Conservation (phyloP, 2,888 invertebrate species). For the Micoletzkya japonica region DNA sequence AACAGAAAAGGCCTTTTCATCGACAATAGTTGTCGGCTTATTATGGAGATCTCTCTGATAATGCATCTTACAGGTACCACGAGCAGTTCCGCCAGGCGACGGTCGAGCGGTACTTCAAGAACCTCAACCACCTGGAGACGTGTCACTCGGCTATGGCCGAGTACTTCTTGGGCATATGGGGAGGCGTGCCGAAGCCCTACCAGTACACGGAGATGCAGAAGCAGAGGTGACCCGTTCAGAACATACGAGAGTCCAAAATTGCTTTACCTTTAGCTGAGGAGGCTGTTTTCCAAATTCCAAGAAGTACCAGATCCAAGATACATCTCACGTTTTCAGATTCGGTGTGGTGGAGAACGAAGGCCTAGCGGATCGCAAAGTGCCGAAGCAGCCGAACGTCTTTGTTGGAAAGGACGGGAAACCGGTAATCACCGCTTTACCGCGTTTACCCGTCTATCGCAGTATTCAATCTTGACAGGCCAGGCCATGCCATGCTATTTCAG, state of each 20-base stretch:
- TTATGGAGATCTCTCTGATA: neutral
- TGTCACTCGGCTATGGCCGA: conserved; percentile 97
- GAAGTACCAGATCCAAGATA: no score
- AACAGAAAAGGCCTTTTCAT: no score
- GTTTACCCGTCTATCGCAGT: no score
- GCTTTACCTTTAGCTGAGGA: no score
- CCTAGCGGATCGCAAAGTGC: conserved; percentile 79
- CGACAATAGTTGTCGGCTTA: neutral
- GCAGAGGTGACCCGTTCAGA: conserved; percentile 70
- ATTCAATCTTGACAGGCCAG: neutral
- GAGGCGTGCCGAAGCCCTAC: conserved; percentile 84
- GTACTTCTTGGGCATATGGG: conserved; percentile 95
- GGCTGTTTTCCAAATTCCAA: no score
- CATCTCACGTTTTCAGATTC: conserved; percentile 58
- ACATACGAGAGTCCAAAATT: neutral
- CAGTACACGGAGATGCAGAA: conserved; percentile 95
- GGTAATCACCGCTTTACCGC: conserved; percentile 66
- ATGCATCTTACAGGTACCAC: conserved; percentile 49
- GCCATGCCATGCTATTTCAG: conserved; percentile 22
- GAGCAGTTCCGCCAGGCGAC: conserved; percentile 77
- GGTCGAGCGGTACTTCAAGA: conserved; percentile 91
- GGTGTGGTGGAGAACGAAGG: conserved; percentile 66
- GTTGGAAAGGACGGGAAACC: conserved; percentile 85
- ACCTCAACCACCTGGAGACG: conserved; percentile 92
- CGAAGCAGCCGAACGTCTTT: conserved; percentile 88